A percentile compares a stretch with the other conserved stretches of the same genome.
These are phyloP conservation scores for Watsonalla binaria DNA, from an alignment of 2,888 invertebrate genomes.

Conservation along the genomic window DNA sequence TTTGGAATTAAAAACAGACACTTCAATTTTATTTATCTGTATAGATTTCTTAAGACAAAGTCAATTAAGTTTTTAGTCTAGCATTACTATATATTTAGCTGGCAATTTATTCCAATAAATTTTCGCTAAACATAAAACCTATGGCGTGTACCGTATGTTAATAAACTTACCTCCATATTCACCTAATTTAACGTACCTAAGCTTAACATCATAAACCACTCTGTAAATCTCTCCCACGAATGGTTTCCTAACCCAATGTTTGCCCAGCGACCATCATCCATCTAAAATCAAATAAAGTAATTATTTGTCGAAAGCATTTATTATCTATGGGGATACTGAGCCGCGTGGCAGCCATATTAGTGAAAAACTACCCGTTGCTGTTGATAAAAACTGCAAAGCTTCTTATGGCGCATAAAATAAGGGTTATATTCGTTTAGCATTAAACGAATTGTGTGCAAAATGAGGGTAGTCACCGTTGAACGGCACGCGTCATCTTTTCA, in stretches of 20 bases:
- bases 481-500: conserved; percentile 70
- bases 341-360: conserved; percentile 54
- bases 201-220: conserved; percentile 27
- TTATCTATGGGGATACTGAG: conserved; percentile 65
- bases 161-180: neutral
- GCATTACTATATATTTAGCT: no score
- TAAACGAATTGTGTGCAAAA: conserved; percentile 5
- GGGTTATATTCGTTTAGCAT: conserved; percentile 10
- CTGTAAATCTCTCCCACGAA: conserved; percentile 60
- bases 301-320: conserved; percentile 76
- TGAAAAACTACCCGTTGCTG: conserved; percentile 16
- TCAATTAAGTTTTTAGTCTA: no score
- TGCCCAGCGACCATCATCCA: conserved; percentile 69
- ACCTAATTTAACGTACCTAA: conserved; percentile 18
- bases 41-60: no score
- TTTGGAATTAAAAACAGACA: no score
- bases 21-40: no score
- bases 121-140: neutral
- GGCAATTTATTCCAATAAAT: neutral
- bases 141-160: neutral
- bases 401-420: conserved; percentile 7
- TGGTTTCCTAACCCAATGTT: conserved; percentile 45
- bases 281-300: conserved; percentile 75
- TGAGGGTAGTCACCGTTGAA: conserved; percentile 29
- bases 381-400: neutral